Base-by-base conservation (phyloP, 2,888 invertebrate genomes). In the Lithophane socia region DNA sequence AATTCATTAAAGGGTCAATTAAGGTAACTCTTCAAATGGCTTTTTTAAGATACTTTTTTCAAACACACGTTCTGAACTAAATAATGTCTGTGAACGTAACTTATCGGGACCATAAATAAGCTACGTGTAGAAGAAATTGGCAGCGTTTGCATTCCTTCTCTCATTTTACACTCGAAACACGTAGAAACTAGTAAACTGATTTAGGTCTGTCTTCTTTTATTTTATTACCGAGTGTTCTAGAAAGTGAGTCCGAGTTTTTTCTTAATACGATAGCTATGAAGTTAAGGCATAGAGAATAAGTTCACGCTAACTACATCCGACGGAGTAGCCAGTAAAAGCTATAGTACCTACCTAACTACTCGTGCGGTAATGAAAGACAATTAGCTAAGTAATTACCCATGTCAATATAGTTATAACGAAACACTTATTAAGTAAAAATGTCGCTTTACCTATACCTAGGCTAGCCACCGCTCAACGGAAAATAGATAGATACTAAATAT, bases 141-240 rank as follows among this genome's bases (percentile, higher is more conserved):
- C 63, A 64, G 42, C 64, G 79, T 83, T 80, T 85, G 86, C 83
- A 85, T 83, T 73, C 63, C 74, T 77, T 21, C 56, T 47, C 64
- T 64, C 61, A 67, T 67, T 86, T 73, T 61, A 52, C 16, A 75
- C 24, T 69, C 80, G 42, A 68, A 71, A 67, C 84, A 83, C 86
- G 84, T 80, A 75, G 42, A 56, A 75, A 83, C 83, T 70, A 84
- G 74, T 82, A 67, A 79, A 85, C 82, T 84, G 84, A 84, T 85
- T 85, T 85, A 79, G 58, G 70, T 63, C 58, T 65, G 54, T 71
- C 63, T 81, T 56, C 75, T 79, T 84, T 83, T 80, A 69, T 84
- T 84, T 77, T 77, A 69, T 73, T 68, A 84, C 66, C 29, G 52
- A 74, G 4, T 73, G 37, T 74, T 81, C 72, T 73, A 75, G 56